phyloP scores from a whole-genome alignment of 1,140 invertebrate species.

The Drosophila ohnishii region DNA sequence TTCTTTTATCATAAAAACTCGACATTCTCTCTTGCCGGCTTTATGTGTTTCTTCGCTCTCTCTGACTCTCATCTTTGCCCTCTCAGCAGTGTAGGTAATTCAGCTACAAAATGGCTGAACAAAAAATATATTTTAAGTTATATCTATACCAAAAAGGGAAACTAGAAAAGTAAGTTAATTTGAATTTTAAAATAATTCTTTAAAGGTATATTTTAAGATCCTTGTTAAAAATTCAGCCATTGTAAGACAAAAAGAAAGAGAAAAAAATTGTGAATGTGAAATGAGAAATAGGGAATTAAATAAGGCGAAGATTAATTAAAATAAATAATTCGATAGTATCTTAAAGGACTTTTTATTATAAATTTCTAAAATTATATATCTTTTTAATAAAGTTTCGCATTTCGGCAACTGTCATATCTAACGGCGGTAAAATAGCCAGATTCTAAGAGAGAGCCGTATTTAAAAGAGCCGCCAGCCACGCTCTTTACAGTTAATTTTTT shows the following conservation, averaged over 20 bases:
- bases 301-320: no score
- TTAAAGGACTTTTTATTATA: no score
- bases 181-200: no score
- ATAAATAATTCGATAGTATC: no score
- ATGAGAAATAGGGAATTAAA: no score
- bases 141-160: not conserved
- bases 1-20: not conserved
- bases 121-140: not conserved
- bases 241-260: no score
- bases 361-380: no score
- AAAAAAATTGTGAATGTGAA: no score
- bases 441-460: conserved; percentile 23
- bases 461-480: conserved; percentile 24
- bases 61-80: not conserved
- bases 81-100: not conserved
- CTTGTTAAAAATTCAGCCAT: no score
- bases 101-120: not conserved
- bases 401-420: not conserved
- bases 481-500: conserved; percentile 29
- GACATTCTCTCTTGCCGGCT: conserved; percentile 9
- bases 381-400: no score
- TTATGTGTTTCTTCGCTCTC: not conserved
- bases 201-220: no score
- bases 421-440: not conserved
- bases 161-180: not conserved